Percentiles rank a stretch among this genome's conserved stretches.
Conservation (phyloP, 2,113 vertebrate genomes). For the Otolemur garnettii region DNA sequence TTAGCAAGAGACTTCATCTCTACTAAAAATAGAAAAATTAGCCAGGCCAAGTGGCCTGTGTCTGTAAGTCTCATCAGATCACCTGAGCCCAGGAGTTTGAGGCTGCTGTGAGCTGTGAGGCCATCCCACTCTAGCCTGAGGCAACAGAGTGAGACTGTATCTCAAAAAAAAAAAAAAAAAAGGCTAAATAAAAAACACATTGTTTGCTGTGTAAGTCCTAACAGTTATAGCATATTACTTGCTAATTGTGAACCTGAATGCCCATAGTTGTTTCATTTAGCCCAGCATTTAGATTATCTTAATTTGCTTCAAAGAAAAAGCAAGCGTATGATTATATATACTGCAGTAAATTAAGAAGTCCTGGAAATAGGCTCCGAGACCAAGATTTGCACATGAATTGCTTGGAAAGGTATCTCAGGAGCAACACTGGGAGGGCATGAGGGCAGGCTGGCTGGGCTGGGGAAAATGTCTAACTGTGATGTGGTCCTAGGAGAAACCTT, state of each 20-base stretch:
- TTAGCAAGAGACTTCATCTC: no score
- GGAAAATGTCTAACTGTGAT: neutral
- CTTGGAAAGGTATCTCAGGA: neutral
- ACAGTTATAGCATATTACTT: neutral
- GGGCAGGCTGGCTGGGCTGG: neutral
- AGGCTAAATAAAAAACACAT: neutral
- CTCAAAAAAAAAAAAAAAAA: no score
- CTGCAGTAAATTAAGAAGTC: neutral
- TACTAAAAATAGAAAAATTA: no score
- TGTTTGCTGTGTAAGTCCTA: neutral
- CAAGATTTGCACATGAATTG: neutral
- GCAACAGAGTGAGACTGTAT: no score
- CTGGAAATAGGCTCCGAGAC: neutral
- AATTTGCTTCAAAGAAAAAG: neutral
- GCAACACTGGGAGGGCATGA: neutral
- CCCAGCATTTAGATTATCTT: slow-evolving; percentile 31
- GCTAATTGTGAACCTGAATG: neutral
- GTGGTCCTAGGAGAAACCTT: neutral
- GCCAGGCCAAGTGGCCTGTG: no score
- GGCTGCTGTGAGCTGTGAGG: no score
- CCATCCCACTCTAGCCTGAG: no score
- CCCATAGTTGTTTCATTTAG: neutral
- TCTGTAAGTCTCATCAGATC: no score
- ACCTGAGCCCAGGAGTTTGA: no score
- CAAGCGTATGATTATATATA: neutral